These are phyloP conservation scores for Venustaconcha ellipsiformis DNA, from an alignment of 1,140 invertebrate genomes.

Conservation along the genomic window DNA sequence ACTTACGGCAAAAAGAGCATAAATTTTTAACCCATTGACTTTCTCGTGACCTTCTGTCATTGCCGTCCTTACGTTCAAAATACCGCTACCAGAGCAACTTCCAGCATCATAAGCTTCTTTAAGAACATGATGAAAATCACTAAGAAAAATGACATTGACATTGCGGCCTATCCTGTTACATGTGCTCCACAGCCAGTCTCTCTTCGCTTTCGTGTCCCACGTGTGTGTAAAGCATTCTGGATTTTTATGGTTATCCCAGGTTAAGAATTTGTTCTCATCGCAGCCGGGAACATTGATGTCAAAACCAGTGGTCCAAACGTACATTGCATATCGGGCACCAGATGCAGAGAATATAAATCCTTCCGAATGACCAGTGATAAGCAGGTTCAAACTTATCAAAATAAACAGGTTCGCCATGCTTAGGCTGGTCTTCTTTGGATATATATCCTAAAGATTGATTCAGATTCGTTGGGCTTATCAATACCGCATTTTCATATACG, in stretches of 20 bases:
- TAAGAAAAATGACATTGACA: slow-evolving; percentile 32
- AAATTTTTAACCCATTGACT: slow-evolving; percentile 37
- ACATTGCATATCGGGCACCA: slow-evolving; percentile 33
- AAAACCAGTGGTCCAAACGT: slow-evolving; percentile 42
- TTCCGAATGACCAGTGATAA: too few relatives aligned
- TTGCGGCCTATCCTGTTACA: slow-evolving; percentile 41
- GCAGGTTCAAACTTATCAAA: too few relatives aligned
- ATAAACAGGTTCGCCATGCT: too few relatives aligned
- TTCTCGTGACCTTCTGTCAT: slow-evolving; percentile 38
- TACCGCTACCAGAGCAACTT: slow-evolving; percentile 13
- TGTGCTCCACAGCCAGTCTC: slow-evolving; percentile 44
- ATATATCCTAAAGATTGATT: too few relatives aligned
- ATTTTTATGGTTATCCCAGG: slow-evolving; percentile 22
- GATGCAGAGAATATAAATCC: too few relatives aligned
- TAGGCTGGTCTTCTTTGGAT: too few relatives aligned
- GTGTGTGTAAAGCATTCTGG: slow-evolving; percentile 40
- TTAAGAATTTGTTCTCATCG: slow-evolving; percentile 24
- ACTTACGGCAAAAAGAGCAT: slow-evolving; percentile 45
- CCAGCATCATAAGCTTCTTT: slow-evolving; percentile 27
- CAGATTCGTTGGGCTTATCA: too few relatives aligned
- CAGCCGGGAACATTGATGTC: slow-evolving; percentile 31
- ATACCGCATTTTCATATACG: too few relatives aligned
- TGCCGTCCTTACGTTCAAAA: slow-evolving; percentile 26
- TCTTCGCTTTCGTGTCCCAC: slow-evolving; percentile 30
- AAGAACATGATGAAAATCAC: slow-evolving; percentile 39